A percentile compares a stretch with the other conserved stretches of the same genome.
Evolutionary conservation across 2,888 invertebrate species (phyloP).

Genomic region (Drosophila helvetica): DNA sequence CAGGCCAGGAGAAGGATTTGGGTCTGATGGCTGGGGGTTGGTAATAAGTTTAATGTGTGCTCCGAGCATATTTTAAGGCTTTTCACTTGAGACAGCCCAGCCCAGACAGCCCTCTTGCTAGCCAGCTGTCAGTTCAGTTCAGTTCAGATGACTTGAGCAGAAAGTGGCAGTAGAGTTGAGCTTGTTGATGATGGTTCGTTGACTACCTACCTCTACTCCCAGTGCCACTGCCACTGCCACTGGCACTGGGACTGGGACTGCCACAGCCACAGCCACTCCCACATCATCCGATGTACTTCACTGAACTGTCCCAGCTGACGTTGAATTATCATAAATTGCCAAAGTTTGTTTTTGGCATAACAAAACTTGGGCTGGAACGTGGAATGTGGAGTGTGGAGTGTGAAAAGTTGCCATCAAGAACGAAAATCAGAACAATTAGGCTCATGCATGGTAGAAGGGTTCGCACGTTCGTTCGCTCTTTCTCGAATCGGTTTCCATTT

Average conservation of each 20-base stretch:
- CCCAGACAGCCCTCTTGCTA: conserved; percentile 39
- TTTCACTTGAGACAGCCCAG: conserved; percentile 47
- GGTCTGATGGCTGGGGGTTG: conserved; percentile 17
- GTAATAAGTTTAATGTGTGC: conserved; percentile 80
- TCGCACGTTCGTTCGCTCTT: background rate
- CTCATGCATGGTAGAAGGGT: conserved; percentile 44
- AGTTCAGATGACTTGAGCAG: conserved; percentile 36
- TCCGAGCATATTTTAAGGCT: conserved; percentile 70
- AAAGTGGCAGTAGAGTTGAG: conserved; percentile 42
- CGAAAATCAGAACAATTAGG: conserved; percentile 75
- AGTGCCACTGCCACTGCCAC: conserved; percentile 1
- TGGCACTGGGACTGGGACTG: no score
- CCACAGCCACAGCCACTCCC: background rate
- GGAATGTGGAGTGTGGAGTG: conserved; percentile 12
- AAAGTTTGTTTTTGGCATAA: conserved; percentile 78
- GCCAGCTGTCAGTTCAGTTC: conserved; percentile 70
- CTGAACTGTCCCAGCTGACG: conserved; percentile 82
- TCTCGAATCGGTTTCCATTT: background rate
- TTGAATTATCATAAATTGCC: conserved; percentile 82
- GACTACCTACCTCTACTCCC: conserved; percentile 36
- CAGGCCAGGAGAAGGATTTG: conserved; percentile 6
- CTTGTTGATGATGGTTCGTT: conserved; percentile 70
- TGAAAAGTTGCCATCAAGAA: conserved; percentile 70
- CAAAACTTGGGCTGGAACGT: conserved; percentile 58
- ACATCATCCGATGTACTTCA: conserved; percentile 53